Base-by-base conservation (phyloP, 1,140 invertebrate species). In the Rhagoletis zephyria region DNA sequence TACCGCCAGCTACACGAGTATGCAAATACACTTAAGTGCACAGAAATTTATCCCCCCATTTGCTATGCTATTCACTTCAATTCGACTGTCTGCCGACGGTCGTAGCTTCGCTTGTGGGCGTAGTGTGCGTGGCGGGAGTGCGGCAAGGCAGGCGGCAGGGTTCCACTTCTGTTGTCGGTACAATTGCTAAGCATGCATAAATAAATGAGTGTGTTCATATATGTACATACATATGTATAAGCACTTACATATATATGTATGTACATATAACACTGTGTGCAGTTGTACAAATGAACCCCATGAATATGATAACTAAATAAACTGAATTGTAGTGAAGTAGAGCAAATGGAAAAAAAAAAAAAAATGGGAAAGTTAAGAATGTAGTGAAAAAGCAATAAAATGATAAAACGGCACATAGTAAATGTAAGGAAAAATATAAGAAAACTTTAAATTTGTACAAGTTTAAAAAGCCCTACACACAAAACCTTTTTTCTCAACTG, bases 101-200 rank as follows among this genome's bases (percentile, higher is more conserved):
- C 74, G 16, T 81, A 10, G 74, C 74, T 81, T 56, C 16, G 19
- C 48, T 81, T 81, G 67, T 10, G 67, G 67, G 14, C 67, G 67
- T 42, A 10, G 19, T 4, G 67, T 30, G 40, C 67, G 67, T 56
- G 40, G 30, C 5, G 42, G 4, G 40, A 4, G 42, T 1, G 42
- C 67, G 40, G 40, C 30, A 3, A 16, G 12, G 12, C 40, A 19
- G 2, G 45, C 5, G 7, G 74, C 14, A 0, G 74, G n/a, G 48
- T 3, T 56, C 14, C 70, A 74, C 14, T 51, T 51, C n/a, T 81
- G 74, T 81, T 56, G 74, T n/a, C 74, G 74, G 74, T 19, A n/a
- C 74, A 81, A 81, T 81, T 81, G 74, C 56, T 81, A 81, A 56
- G 74, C 74, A 81, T 81, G 74, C 48, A 81, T 81, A 81, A 81